These are phyloP conservation scores for Dolichallabes microphthalmus DNA, from an alignment of 2,113 vertebrate genomes.

Conservation along the genomic window DNA sequence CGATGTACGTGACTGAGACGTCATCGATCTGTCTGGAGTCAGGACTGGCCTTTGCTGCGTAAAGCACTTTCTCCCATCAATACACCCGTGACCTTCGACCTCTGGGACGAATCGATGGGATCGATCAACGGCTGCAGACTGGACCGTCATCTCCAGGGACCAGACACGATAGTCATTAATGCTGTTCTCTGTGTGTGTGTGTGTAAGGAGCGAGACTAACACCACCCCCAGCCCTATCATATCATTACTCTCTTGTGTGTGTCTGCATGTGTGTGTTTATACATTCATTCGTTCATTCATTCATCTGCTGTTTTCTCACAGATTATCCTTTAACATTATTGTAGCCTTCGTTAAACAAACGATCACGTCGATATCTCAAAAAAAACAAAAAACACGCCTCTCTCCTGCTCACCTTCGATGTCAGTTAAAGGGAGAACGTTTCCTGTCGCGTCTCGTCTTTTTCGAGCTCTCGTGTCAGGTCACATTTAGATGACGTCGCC, in stretches of 20 bases:
- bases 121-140: conserved; percentile 79
- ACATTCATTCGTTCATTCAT: neutral
- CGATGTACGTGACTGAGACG: conserved; percentile 79
- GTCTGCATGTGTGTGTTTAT: no score
- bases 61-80: conserved; percentile 87
- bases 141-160: conserved; percentile 77
- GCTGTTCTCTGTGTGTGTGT: conserved; percentile 29
- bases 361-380: neutral
- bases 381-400: neutral
- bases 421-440: neutral
- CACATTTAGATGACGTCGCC: neutral
- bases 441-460: neutral
- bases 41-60: conserved; percentile 79
- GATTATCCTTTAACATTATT: neutral
- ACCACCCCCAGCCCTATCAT: neutral
- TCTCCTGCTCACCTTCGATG: neutral
- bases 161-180: conserved; percentile 73
- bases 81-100: conserved; percentile 84
- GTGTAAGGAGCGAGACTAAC: neutral
- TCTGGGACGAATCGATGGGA: conserved; percentile 83
- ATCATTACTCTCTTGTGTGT: neutral
- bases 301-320: neutral
- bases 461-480: neutral
- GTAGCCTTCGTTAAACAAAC: neutral
- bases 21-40: conserved; percentile 90